Evolutionary conservation across 2,888 invertebrate genomes (phyloP), one percentile per base, ranked within the genome.

Genomic region (Abscondita cerata): DNA sequence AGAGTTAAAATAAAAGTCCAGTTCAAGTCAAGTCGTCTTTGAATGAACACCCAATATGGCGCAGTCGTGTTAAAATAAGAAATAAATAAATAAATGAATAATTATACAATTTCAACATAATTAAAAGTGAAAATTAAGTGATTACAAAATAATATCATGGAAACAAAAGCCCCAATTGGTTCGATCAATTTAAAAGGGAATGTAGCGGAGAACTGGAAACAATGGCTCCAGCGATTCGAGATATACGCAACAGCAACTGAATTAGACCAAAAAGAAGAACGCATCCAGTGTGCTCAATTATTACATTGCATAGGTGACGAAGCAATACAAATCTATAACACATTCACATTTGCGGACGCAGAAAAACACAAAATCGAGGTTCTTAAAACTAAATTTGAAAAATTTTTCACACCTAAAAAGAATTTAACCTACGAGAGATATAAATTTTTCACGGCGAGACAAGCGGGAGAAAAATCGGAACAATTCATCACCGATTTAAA

Each of bases 241-340:
- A 55, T 71, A 16, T 73, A 70, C 36, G 4, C 69, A 6, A 62
- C 59, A 33, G 71, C 72, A 9, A 62, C 67, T 11, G 72, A 69
- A 20, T 48, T 68, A 1, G 61, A 70, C 11, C 19, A 40, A 3
- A 52, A 52, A 13, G 13, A 15, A 13, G 68, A 69, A 59, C n/a
- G 44, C 34, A 50, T 61, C 5, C 60, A 64, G 46, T 60, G 50
- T 57, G 64, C 60, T 12, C 52, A 60, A 61, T 54, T 72, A 9
- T 52, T 72, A 12, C 59, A 71, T 18, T 53, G 54, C 0, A 61
- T 70, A 3, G 71, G 71, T 9, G 67, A 70, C 6, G 70, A 72
- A 44, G 65, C 68, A 0, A 52, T 68, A 13, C 65, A 71, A 15
- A 70, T 65, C 25, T 72, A 47, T 40, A 65, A 72, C 6, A 18